These are phyloP conservation scores for Turnix velox DNA, from an alignment of 2,113 vertebrate species.

Conservation along the genomic window DNA sequence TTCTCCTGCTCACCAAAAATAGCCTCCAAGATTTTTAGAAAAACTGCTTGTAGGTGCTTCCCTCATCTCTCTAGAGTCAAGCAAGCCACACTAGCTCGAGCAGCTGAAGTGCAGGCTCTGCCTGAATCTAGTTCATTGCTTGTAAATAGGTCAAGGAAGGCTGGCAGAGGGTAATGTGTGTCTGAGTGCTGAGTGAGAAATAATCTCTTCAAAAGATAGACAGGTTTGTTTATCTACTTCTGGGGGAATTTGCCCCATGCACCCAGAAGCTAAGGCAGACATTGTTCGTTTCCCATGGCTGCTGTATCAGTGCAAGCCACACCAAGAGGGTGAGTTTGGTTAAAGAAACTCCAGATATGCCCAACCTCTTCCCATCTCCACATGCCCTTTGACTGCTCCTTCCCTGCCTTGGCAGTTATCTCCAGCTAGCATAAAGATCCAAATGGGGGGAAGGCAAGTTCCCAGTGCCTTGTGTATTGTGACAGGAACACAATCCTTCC, in stretches of 20 bases:
- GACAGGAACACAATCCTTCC: not conserved
- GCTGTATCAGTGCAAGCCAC: rapidly evolving
- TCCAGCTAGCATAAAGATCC: not conserved
- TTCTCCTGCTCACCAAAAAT: not conserved
- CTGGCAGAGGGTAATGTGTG: rapidly evolving
- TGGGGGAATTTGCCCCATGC: not conserved
- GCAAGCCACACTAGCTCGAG: rapidly evolving
- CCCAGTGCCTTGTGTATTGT: rapidly evolving
- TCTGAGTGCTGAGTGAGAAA: not conserved
- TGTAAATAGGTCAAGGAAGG: conserved; percentile 27
- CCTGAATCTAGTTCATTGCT: not conserved
- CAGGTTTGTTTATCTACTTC: not conserved
- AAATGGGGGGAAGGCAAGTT: not conserved
- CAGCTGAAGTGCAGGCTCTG: not conserved
- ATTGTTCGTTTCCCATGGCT: not conserved
- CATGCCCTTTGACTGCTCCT: not conserved
- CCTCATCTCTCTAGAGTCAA: not conserved
- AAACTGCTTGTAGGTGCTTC: not conserved
- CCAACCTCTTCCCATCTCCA: not conserved
- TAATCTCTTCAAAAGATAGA: not conserved
- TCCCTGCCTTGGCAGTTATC: not conserved
- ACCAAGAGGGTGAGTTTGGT: rapidly evolving
- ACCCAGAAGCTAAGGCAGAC: not conserved
- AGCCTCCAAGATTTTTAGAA: not conserved
- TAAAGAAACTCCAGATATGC: not conserved